phyloP scores from a whole-genome alignment of 2,113 vertebrate genomes.

The Martes martes region DNA sequence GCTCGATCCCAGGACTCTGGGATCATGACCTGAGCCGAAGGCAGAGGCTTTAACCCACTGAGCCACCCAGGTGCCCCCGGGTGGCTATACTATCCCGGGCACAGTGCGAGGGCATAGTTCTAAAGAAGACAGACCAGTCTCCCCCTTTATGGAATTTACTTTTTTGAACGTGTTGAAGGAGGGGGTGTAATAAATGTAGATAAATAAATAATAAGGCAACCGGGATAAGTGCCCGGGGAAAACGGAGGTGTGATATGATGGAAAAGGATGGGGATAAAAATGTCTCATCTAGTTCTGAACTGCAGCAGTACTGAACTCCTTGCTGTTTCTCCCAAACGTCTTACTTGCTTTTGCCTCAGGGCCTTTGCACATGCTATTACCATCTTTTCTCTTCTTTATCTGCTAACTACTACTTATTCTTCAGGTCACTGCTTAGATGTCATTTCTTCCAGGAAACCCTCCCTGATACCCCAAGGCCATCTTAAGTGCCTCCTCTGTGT shows the following conservation, averaged over 20 bases:
- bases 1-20: no score
- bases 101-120: neutral
- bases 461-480: neutral
- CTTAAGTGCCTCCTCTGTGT: neutral
- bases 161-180: neutral
- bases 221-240: neutral
- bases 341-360: neutral
- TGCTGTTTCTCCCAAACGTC: neutral
- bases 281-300: neutral
- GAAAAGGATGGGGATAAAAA: neutral
- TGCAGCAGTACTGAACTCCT: neutral
- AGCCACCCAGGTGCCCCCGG: no score
- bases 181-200: neutral
- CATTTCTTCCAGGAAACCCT: neutral
- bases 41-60: no score
- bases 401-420: neutral
- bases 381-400: neutral
- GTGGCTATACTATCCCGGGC: neutral
- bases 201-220: neutral
- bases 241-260: neutral
- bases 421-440: neutral
- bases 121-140: neutral
- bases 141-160: neutral
- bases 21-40: no score
- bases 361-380: neutral